Base-by-base conservation (phyloP, 2,113 vertebrate genomes). In the Pterocles orientalis region DNA sequence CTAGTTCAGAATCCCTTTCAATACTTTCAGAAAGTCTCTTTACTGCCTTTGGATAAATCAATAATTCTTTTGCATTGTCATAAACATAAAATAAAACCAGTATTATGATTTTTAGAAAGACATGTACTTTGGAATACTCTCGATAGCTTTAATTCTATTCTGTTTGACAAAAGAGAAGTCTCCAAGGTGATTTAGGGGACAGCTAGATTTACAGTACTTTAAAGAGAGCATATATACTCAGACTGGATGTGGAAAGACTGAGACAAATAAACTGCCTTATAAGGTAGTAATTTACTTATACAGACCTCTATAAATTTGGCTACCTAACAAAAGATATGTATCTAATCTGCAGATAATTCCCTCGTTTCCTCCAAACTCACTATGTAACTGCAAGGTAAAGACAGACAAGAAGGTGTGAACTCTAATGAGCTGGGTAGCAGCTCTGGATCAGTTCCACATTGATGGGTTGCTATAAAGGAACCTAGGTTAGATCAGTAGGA, bases 121-220 rank as follows among this genome's bases (percentile, higher is more conserved):
- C 18, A 29, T 53, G 26, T 57, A 20, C 48, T 92, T 90, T 65
- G 50, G 36, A 88, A 90, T 70, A 48, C 43, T 68, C 41, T 83
- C 73, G 62, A 83, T 83, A 69, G 25, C 23, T 96, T 86, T 92
- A 92, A 92, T 94, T 56, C 24, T 92, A 31, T 92, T 92, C 60
- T 61, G 33, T 82, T 81, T 92, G 77, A 92, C 41, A 76, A 69
- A 83, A 90, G 50, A 48, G 8, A 71, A 68, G 29, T 68, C 83
- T 95, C 33, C 61, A 88, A 92, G 70, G 68, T 96, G 85, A 93
- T 96, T 93, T 94, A 90, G 86, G 86, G 88, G 75, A 76, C 72
- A 70, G 62, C 64, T 85, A 76, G 53, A 68, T 85, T 82, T 89
- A 48, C 25, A 34, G 23, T 61, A 34, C 10, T 84, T 96, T 84